Evolutionary conservation across 2,888 invertebrate species (phyloP).

Genomic region (Eulithis testata): DNA sequence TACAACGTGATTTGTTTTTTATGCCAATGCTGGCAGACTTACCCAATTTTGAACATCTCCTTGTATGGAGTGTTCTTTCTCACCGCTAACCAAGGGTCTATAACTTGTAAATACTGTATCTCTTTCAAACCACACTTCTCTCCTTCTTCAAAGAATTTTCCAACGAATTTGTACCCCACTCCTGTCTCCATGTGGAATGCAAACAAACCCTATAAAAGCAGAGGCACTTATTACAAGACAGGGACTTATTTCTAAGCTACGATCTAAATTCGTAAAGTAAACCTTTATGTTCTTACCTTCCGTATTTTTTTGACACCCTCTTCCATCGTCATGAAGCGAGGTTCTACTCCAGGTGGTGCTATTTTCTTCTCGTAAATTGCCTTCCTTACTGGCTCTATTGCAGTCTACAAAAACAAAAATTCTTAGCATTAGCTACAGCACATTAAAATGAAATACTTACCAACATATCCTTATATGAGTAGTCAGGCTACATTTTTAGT

Average conservation of each 20-base stretch:
- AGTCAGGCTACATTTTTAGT: no score
- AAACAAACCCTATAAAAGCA: constrained; percentile 78
- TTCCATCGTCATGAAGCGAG: constrained; percentile 85
- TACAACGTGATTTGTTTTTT: no score
- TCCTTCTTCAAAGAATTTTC: constrained; percentile 87
- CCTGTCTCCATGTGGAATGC: constrained; percentile 88
- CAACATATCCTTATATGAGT: no score
- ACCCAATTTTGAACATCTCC: constrained; percentile 87
- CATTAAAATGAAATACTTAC: no score
- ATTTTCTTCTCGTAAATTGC: constrained; percentile 87
- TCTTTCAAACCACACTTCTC: constrained; percentile 89
- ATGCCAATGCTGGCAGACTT: constrained; percentile 12
- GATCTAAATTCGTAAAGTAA: no score
- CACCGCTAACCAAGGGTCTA: constrained; percentile 86
- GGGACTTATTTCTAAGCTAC: no score
- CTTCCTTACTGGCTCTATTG: constrained; percentile 86
- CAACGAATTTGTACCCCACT: constrained; percentile 87
- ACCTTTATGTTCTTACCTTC: constrained; percentile 56
- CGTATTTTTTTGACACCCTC: constrained; percentile 86
- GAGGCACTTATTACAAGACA: not conserved
- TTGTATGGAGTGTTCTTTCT: constrained; percentile 86
- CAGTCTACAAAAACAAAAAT: constrained; percentile 74
- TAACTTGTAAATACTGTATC: constrained; percentile 86
- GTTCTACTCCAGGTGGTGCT: constrained; percentile 83
- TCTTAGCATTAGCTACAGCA: no score